Evolutionary conservation across 2,888 invertebrate genomes (phyloP), one percentile per base, ranked within the genome.

Genomic region (Catocala nupta): DNA sequence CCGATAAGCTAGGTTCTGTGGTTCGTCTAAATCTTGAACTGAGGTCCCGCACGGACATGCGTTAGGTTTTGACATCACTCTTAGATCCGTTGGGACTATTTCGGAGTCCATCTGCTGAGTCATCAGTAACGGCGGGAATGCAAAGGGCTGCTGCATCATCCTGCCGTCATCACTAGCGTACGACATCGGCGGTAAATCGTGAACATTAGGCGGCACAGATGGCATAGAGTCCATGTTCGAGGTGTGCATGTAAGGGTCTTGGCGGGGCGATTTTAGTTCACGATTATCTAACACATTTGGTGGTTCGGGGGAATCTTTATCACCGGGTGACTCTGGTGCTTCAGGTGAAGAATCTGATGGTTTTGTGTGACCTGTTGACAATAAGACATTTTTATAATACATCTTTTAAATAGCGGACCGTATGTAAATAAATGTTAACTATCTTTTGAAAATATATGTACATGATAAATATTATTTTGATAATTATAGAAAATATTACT

Each of bases 281-380:
- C 86, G 81, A 53, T 84, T 88, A n/a, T 93, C 92, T 44, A 84
- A 54, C 0, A 66, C n/a, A 0, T 80, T 78, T 0, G 80, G 78
- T 5, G 91, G 90, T 59, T 93, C 94, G 0, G 93, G 90, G 0
- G 92, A 91, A 8, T 90, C 90, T 71, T 92, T 92, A 5, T 88
- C 92, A 4, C 86, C 86, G 25, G 93, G 91, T 0, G 94, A 94
- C 45, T 91, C 91, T 0, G 89, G 83, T 0, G 88, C 89, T 73
- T 93, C 92, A 9, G 94, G 92, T 6, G 94, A 93, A 1, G 93
- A 93, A 60, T 93, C 92, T 5, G 90, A 88, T 16, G 91, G 93
- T 74, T 94, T 94, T 0, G 88, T 81, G 57, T 94, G 94, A 62
- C 92, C 94, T 94, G 83, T 6, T 75, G 71, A 63, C 91, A 80